A percentile compares a stretch with the other conserved stretches of the same genome.
Conservation (phyloP, 2,113 vertebrate species). For the Phoxinus phoxinus region DNA sequence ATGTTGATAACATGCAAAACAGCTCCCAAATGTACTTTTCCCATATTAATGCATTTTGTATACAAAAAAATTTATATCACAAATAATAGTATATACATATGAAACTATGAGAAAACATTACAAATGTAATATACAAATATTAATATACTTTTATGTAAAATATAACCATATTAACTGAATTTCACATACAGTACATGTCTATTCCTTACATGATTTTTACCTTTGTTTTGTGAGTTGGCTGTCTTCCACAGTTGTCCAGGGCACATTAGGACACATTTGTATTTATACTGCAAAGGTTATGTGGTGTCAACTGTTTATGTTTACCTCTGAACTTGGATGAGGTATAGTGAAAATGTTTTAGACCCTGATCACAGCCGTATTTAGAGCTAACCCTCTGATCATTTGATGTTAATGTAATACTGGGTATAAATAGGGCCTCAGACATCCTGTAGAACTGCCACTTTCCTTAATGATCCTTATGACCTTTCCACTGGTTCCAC, state of each 20-base stretch:
- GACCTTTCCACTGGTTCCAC: background rate
- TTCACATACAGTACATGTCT: background rate
- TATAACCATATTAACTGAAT: background rate
- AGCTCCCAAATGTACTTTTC: no score
- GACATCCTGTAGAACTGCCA: background rate
- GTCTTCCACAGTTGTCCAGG: background rate
- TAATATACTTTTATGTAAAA: no score
- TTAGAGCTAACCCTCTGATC: background rate
- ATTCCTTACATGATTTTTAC: background rate
- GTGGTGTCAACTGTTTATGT: background rate
- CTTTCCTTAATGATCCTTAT: background rate
- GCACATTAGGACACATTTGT: background rate
- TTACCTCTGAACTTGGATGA: background rate
- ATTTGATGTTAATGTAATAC: background rate
- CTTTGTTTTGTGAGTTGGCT: background rate
- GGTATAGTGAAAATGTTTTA: background rate
- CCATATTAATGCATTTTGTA: no score
- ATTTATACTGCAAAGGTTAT: background rate
- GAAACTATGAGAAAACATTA: background rate
- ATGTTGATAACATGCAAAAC: background rate
- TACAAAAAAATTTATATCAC: no score
- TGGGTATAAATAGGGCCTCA: background rate
- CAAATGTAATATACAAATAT: background rate
- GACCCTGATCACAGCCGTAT: background rate
- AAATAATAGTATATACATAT: background rate